phyloP scores from a whole-genome alignment of 2,113 vertebrate species.

The Dissostichus mawsoni region DNA sequence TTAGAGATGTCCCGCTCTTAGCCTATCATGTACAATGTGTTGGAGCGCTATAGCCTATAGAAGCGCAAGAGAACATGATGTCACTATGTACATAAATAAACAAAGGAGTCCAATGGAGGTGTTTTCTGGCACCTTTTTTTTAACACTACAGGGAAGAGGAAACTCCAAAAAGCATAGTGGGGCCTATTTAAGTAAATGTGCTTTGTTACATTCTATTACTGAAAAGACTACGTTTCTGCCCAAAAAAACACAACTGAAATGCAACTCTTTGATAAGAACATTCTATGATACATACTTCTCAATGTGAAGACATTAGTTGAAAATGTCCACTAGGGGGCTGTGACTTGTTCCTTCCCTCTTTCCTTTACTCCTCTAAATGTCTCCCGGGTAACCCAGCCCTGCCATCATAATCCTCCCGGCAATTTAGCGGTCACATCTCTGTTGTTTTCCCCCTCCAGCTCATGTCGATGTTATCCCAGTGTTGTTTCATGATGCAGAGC shows the following conservation, averaged over 20 bases:
- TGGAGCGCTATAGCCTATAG: too few species aligned
- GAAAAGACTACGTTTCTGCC: not conserved
- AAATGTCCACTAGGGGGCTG: slow-evolving; percentile 58
- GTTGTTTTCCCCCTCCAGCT: slow-evolving; percentile 58
- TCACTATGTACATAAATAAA: too few species aligned
- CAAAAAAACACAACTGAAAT: slow-evolving; percentile 16
- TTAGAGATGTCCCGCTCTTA: too few species aligned
- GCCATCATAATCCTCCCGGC: slow-evolving; percentile 19
- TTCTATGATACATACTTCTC: too few species aligned
- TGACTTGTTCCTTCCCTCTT: slow-evolving; percentile 34
- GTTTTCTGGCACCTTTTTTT: too few species aligned
- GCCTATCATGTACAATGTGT: too few species aligned
- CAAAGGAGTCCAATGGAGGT: too few species aligned
- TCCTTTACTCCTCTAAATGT: slow-evolving; percentile 26
- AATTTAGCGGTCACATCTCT: slow-evolving; percentile 60
- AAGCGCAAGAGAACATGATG: too few species aligned
- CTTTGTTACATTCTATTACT: too few species aligned
- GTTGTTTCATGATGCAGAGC: slow-evolving; percentile 50
- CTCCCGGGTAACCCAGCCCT: slow-evolving; percentile 34
- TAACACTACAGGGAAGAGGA: too few species aligned
- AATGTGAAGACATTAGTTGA: not conserved
- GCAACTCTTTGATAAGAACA: not conserved
- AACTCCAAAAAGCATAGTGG: too few species aligned
- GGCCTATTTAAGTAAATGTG: too few species aligned
- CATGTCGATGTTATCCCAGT: slow-evolving; percentile 55